Conservation (phyloP, 2,888 invertebrate genomes). For the Spodoptera exigua region DNA sequence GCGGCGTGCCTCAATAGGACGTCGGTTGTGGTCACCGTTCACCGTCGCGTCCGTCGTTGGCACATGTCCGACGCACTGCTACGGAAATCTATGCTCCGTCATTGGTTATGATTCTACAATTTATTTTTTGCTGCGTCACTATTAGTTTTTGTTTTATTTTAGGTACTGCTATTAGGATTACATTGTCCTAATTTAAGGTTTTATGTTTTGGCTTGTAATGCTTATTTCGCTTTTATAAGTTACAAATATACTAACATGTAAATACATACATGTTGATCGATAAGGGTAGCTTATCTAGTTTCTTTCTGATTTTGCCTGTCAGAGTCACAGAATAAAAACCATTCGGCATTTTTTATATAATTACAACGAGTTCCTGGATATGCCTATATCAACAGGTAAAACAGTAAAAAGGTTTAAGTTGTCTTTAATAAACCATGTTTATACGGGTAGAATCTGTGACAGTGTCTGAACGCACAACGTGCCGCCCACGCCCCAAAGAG, state of each 20-base stretch:
- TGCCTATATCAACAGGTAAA: neutral
- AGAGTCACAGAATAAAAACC: too few species aligned
- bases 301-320: too few species aligned
- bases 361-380: neutral
- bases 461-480: constrained; percentile 31
- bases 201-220: neutral
- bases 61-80: constrained; percentile 39
- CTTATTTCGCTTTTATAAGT: too few species aligned
- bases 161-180: constrained; percentile 14
- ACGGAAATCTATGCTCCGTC: constrained; percentile 26
- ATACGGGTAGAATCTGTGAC: constrained; percentile 5
- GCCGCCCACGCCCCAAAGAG: constrained; percentile 45
- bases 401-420: neutral
- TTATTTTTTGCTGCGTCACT: constrained; percentile 25
- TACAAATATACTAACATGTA: too few species aligned
- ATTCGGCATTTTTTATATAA: too few species aligned
- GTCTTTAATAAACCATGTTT: neutral
- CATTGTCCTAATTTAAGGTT: constrained; percentile 27
- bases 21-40: constrained; percentile 49
- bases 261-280: too few species aligned
- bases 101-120: constrained; percentile 27
- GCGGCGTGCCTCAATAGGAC: constrained; percentile 66
- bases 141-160: constrained; percentile 25
- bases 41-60: constrained; percentile 11
- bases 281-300: too few species aligned